A percentile compares a stretch with the other conserved stretches of the same genome.
Conservation (phyloP, 2,888 invertebrate species). For the Pristionchus exspectatus region DNA sequence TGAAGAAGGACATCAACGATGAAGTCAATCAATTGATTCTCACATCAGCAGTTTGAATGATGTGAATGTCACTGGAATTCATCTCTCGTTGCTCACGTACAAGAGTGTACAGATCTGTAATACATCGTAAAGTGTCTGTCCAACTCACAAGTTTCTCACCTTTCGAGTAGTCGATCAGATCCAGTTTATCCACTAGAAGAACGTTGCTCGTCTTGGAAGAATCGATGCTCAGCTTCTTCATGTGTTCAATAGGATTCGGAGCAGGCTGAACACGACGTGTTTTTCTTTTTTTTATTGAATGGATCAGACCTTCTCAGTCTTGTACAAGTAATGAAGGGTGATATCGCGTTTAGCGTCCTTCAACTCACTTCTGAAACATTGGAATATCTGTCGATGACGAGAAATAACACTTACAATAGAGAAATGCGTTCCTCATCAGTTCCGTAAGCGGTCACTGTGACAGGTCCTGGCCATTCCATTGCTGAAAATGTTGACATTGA, state of each 20-base stretch:
- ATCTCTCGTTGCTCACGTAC: not conserved
- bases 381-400: not conserved
- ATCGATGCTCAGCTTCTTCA: constrained; percentile 19
- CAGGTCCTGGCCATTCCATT: not conserved
- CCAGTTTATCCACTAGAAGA: not conserved
- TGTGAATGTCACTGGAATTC: not conserved
- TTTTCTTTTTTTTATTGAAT: too few species aligned
- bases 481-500: not conserved
- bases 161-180: not conserved
- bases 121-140: not conserved
- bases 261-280: too few species aligned
- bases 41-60: constrained; percentile 15
- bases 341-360: not conserved
- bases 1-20: not conserved
- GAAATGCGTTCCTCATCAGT: constrained; percentile 14
- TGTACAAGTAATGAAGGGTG: constrained; percentile 33
- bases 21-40: not conserved
- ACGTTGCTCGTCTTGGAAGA: constrained; percentile 2
- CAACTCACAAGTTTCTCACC: not conserved
- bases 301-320: not conserved
- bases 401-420: not conserved
- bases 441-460: not conserved
- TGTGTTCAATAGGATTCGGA: not conserved
- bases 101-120: not conserved
- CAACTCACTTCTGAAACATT: not conserved